Percentiles rank a stretch among this genome's conserved stretches.
Conservation (phyloP, 2,888 invertebrate species). For the Mythimna ferrago region DNA sequence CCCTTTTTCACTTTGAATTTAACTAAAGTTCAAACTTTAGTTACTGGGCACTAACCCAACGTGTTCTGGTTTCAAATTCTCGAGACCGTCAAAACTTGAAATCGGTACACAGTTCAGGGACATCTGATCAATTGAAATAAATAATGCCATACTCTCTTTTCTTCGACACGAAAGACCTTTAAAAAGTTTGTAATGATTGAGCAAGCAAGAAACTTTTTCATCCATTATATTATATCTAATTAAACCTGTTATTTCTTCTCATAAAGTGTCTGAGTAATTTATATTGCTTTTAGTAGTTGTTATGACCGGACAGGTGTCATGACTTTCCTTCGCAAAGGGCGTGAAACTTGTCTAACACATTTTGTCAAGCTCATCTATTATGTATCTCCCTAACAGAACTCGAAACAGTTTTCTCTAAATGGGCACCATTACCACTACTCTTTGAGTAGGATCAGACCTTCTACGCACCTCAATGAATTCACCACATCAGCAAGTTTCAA, state of each 20-base stretch:
- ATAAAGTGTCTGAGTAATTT: constrained; percentile 46
- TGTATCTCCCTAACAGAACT: constrained; percentile 58
- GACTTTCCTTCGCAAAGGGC: constrained; percentile 62
- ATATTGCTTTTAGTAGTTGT: constrained; percentile 60
- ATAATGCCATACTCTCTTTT: constrained; percentile 16
- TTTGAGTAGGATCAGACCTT: constrained; percentile 25
- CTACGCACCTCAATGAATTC: constrained; percentile 31
- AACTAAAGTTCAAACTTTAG: constrained; percentile 17
- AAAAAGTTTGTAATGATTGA: constrained; percentile 33
- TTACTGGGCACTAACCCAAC: constrained; percentile 9
- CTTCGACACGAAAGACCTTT: constrained; percentile 32
- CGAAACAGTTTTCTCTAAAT: constrained; percentile 56
- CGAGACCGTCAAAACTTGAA: constrained; percentile 36
- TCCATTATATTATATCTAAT: constrained; percentile 45
- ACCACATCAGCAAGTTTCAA: constrained; percentile 34
- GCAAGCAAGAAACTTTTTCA: constrained; percentile 45
- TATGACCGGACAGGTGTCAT: constrained; percentile 62
- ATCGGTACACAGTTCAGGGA: constrained; percentile 40
- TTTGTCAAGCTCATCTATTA: constrained; percentile 69
- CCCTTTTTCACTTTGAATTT: neutral
- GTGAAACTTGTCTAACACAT: constrained; percentile 63
- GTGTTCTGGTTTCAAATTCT: constrained; percentile 30
- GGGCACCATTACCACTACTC: constrained; percentile 41
- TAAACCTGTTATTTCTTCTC: constrained; percentile 52
- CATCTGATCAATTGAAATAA: constrained; percentile 31